Evolutionary conservation across 2,113 vertebrate genomes (phyloP).

Genomic region (Aphyosemion australe): DNA sequence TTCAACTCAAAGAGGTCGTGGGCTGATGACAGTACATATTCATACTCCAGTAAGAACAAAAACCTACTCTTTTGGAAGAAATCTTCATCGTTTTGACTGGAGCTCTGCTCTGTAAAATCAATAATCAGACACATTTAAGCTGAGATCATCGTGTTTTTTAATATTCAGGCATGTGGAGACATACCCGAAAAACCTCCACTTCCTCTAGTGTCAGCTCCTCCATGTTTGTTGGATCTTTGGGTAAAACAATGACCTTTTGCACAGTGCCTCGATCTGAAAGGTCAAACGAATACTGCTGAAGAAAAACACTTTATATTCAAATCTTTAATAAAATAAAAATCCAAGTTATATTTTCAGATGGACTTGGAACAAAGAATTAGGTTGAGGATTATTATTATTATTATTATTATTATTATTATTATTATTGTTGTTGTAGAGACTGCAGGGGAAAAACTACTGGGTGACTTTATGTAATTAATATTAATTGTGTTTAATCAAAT

Average conservation of each 20-base stretch:
- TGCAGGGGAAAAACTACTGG: too few species aligned
- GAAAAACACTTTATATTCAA: neutral
- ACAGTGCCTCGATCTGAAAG: slow-evolving; percentile 82
- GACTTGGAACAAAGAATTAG: too few species aligned
- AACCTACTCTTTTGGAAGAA: slow-evolving; percentile 84
- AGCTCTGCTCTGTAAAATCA: slow-evolving; percentile 71
- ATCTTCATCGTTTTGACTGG: slow-evolving; percentile 86
- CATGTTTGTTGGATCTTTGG: slow-evolving; percentile 78
- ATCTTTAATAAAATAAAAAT: too few species aligned
- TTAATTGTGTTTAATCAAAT: too few species aligned
- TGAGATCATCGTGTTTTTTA: neutral
- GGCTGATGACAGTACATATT: neutral
- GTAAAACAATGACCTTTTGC: slow-evolving; percentile 86
- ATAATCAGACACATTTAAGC: neutral
- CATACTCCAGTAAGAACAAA: neutral
- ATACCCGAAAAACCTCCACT: slow-evolving; percentile 85
- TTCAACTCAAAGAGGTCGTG: neutral
- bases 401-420: too few species aligned
- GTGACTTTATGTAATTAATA: too few species aligned
- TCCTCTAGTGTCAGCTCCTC: slow-evolving; percentile 86
- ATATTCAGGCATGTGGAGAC: slow-evolving; percentile 16
- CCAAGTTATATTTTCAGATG: too few species aligned
- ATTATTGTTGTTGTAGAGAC: too few species aligned
- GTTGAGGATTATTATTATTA: too few species aligned
- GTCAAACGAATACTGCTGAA: neutral